Conservation (phyloP, 2,113 vertebrate species). For the Riparia riparia region DNA sequence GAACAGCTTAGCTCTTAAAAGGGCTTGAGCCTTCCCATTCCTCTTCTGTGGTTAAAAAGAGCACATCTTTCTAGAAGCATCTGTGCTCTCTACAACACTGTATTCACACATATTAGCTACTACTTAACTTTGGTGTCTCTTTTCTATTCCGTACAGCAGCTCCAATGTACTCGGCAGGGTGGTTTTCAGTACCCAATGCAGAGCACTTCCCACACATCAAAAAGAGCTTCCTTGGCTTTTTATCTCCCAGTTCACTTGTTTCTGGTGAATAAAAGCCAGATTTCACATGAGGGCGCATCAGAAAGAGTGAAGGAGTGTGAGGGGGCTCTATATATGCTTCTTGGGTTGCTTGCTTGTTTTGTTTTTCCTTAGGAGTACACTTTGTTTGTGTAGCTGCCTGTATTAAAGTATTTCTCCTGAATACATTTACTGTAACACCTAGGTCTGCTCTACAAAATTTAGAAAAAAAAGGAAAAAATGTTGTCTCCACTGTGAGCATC, state of each 20-base stretch:
- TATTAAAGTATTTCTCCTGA: not conserved
- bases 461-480: not conserved
- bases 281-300: not conserved
- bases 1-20: not conserved
- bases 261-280: not conserved
- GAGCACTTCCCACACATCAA: not conserved
- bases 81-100: not conserved
- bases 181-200: not conserved
- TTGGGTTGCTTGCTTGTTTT: not conserved
- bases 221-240: not conserved
- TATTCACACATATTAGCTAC: not conserved
- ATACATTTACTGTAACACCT: not conserved
- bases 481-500: not conserved
- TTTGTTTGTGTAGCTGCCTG: not conserved
- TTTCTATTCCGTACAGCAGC: not conserved
- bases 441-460: not conserved
- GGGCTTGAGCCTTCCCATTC: not conserved
- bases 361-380: not conserved
- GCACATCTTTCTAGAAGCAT: not conserved
- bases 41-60: not conserved
- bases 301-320: not conserved
- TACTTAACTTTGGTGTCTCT: not conserved
- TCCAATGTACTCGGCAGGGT: not conserved
- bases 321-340: not conserved
- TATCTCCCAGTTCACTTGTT: not conserved